Evolutionary conservation across 2,113 vertebrate genomes (phyloP).

Genomic region (Tor tambroides): DNA sequence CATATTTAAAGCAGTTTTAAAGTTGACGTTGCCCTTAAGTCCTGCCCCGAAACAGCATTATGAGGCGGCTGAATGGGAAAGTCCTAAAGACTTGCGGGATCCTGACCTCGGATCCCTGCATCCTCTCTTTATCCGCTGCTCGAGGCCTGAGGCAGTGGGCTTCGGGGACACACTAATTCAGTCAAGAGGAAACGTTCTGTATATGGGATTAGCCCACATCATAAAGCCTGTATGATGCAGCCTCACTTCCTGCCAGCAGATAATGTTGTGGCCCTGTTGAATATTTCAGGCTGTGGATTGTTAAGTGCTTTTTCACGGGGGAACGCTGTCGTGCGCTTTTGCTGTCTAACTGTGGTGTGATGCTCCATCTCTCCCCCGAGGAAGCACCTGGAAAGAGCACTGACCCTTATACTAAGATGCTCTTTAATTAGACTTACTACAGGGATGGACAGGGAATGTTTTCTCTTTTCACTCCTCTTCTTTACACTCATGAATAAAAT

Average conservation of each 20-base stretch:
- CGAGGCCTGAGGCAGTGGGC: constrained; percentile 17
- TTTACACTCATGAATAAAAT: constrained; percentile 4
- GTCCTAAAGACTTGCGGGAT: constrained; percentile 6
- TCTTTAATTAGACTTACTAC: not conserved
- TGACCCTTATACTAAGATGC: not conserved
- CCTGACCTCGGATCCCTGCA: constrained; percentile 2
- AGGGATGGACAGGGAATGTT: not conserved
- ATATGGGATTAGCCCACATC: constrained; percentile 27
- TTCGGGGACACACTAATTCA: constrained; percentile 44
- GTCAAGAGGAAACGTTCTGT: constrained; percentile 31
- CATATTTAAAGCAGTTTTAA: constrained; percentile 4
- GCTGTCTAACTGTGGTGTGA: not conserved
- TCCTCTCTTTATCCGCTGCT: constrained; percentile 30
- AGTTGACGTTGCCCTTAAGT: not conserved
- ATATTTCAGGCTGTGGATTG: constrained; percentile 49
- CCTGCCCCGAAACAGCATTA: not conserved
- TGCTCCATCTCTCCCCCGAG: not conserved
- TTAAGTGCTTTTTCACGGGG: constrained; percentile 38
- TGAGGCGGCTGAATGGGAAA: not conserved
- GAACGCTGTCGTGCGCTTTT: not conserved
- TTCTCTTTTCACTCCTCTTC: not conserved
- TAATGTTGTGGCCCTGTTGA: constrained; percentile 52
- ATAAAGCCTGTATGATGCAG: constrained; percentile 38
- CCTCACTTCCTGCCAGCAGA: not conserved
- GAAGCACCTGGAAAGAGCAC: constrained; percentile 9